These are phyloP conservation scores for Drosophila kuntzei DNA, from an alignment of 2,888 invertebrate genomes.

Conservation along the genomic window DNA sequence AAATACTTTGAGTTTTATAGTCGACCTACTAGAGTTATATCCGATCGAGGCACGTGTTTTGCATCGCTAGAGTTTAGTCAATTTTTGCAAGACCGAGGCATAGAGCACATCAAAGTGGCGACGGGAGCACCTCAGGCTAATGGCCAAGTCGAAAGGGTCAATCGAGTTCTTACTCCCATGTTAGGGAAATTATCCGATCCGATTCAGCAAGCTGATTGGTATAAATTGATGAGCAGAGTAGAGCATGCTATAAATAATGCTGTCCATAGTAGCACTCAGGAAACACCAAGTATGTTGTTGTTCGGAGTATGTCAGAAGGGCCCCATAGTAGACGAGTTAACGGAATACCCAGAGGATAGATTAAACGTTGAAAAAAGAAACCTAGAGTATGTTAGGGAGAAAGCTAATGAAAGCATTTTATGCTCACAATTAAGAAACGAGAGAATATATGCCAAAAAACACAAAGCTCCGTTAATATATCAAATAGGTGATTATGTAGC, in stretches of 20 bases:
- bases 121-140: background rate
- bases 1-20: background rate
- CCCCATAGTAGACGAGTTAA: too few species aligned
- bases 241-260: background rate
- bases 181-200: background rate
- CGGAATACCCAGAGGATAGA: too few species aligned
- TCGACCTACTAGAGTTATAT: background rate
- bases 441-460: background rate
- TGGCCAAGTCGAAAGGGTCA: background rate
- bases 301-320: background rate
- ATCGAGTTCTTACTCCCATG: conserved; percentile 3
- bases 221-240: background rate
- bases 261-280: background rate
- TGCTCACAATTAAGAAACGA: too few species aligned
- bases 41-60: background rate
- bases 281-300: background rate
- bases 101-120: background rate
- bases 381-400: background rate
- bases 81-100: background rate
- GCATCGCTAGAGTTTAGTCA: background rate
- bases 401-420: background rate
- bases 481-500: background rate
- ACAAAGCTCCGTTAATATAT: background rate
- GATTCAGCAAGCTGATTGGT: background rate
- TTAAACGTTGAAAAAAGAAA: too few species aligned